Evolutionary conservation across 1,140 invertebrate species (phyloP), one percentile per base, ranked within the genome.

Genomic region (Ceratosolen solmsi): DNA sequence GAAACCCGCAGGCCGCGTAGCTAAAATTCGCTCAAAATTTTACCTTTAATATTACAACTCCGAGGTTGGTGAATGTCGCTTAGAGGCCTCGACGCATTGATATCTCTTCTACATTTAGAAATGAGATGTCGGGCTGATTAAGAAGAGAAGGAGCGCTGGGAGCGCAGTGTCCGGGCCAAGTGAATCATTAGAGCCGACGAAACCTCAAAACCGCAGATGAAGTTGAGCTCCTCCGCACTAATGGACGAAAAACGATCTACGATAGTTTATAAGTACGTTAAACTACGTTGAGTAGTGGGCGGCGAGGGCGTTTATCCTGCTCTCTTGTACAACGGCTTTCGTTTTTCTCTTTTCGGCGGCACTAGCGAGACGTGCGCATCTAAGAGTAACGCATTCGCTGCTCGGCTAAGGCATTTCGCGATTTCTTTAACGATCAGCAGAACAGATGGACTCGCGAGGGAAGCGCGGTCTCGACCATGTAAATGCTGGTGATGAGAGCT

Each of bases 301-400:
- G 78, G 70, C 68, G 38, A 63, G 20, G 41, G 54, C n/a, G 70
- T 63, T n/a, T 46, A 25, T 76, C 25, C 41, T 73, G 27, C 11
- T 5, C 27, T 51, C 65, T 70, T 33, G 38, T 11, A 27, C 15
- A 13, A 22, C 20, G 8, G n/a, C 1, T 68, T 41, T 70, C 41
- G 63, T 68, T 41, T 70, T 70, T 30, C 65, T 41, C 38, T n/a
- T 38, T 70, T 36, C 60, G 15, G 70, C n/a, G 46, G 41, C 41
- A 49, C 41, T 2, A 20, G 25, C 30, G 51, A 27, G 51, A 46
- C 22, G 36, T 22, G 33, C 36, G 36, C 22, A 9, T n/a, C 60
- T 7, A 65, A 27, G n/a, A 7, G 54, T 22, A 65, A 65, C 60
- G 60, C 60, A 46, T 51, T 17, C 71, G 71, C 51, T 30, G 60